Conservation (phyloP, 1,140 invertebrate species). For the Cecropterus lyciades region DNA sequence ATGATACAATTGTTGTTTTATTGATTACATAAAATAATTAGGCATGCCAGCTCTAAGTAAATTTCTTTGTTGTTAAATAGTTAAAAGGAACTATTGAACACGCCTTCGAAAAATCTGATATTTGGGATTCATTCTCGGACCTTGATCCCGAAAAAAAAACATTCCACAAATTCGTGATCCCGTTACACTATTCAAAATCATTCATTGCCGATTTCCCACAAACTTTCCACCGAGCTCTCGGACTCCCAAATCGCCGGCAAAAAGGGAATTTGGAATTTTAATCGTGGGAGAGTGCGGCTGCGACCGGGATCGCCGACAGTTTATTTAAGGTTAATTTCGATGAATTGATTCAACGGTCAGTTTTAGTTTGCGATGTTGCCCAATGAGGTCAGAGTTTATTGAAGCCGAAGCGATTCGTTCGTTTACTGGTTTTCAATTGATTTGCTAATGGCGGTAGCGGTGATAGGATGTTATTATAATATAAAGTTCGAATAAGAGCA, state of each 20-base stretch:
- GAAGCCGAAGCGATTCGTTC: slow-evolving; percentile 20
- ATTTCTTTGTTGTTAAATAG: no score
- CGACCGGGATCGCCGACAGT: slow-evolving; percentile 46
- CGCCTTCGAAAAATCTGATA: no score
- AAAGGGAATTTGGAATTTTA: slow-evolving; percentile 74
- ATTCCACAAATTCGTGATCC: neutral
- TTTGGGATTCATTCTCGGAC: no score
- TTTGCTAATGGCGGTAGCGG: slow-evolving; percentile 32
- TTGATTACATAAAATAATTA: no score
- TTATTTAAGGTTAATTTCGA: slow-evolving; percentile 78
- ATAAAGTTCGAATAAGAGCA: slow-evolving; percentile 16
- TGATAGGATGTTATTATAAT: slow-evolving; percentile 27
- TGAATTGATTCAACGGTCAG: slow-evolving; percentile 51
- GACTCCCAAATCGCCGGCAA: slow-evolving; percentile 46
- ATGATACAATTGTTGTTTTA: no score
- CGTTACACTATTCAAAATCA: slow-evolving; percentile 6
- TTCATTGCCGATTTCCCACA: slow-evolving; percentile 8
- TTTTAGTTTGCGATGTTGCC: slow-evolving; percentile 38
- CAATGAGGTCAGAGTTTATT: slow-evolving; percentile 42
- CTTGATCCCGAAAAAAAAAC: neutral
- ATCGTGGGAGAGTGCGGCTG: slow-evolving; percentile 70
- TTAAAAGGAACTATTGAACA: no score
- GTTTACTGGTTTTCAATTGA: slow-evolving; percentile 33
- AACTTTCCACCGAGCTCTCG: slow-evolving; percentile 16
- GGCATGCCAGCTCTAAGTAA: no score